Percentiles rank a stretch among this genome's conserved stretches.
Conservation (phyloP, 1,140 invertebrate genomes). For the Cydia strobilella region DNA sequence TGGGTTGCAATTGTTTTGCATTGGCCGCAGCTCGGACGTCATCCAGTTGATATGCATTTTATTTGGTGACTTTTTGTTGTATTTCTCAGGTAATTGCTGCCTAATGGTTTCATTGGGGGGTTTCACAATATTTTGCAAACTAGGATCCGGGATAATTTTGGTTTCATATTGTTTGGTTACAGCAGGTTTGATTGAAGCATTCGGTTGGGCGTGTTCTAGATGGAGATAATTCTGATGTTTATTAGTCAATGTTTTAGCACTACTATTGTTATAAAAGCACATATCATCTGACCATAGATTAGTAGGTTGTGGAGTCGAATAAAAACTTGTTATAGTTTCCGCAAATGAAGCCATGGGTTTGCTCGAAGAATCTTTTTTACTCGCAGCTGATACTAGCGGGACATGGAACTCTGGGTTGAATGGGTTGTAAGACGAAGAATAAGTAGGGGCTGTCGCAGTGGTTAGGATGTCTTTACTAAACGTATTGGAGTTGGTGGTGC, state of each 20-base stretch:
- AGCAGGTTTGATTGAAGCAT: slow-evolving; percentile 49
- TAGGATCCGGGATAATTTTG: slow-evolving; percentile 50
- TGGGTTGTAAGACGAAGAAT: slow-evolving; percentile 70
- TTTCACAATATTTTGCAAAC: slow-evolving; percentile 43
- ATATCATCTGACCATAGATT: slow-evolving; percentile 71
- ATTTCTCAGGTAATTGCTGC: slow-evolving; percentile 60
- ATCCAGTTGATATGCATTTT: slow-evolving; percentile 79
- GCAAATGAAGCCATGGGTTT: slow-evolving; percentile 27
- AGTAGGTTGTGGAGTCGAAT: slow-evolving; percentile 59
- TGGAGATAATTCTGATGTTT: slow-evolving; percentile 65
- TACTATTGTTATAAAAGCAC: slow-evolving; percentile 63
- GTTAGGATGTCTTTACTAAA: slow-evolving; percentile 70
- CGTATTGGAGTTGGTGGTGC: slow-evolving; percentile 60
- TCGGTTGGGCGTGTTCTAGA: slow-evolving; percentile 53
- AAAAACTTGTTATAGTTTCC: slow-evolving; percentile 62
- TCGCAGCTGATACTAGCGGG: slow-evolving; percentile 63
- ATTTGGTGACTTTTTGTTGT: slow-evolving; percentile 71
- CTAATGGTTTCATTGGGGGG: slow-evolving; percentile 44
- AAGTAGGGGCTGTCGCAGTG: slow-evolving; percentile 52
- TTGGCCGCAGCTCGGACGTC: slow-evolving; percentile 71
- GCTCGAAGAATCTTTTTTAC: slow-evolving; percentile 54
- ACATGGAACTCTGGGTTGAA: slow-evolving; percentile 76
- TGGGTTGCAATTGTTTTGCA: slow-evolving; percentile 63
- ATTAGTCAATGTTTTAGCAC: slow-evolving; percentile 53
- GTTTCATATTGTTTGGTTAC: slow-evolving; percentile 55